Percentiles rank a stretch among this genome's conserved stretches.
phyloP scores from a whole-genome alignment of 2,888 invertebrate species.

The Platycheirus albimanus region DNA sequence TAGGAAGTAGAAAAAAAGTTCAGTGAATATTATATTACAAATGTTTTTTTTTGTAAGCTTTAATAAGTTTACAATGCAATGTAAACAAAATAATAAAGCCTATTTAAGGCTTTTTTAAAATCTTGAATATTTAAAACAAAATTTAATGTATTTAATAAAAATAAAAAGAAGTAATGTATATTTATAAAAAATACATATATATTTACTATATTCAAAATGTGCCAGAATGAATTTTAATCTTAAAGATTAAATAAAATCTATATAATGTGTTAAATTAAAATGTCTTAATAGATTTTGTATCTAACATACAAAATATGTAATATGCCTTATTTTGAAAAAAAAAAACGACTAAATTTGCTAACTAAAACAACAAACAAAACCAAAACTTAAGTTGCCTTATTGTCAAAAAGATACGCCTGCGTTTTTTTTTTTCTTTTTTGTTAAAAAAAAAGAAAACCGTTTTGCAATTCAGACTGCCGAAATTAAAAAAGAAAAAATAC shows the following conservation, averaged over 20 bases:
- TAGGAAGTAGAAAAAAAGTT: constrained; percentile 10
- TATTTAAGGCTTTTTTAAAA: constrained; percentile 7
- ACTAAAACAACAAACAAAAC: constrained; percentile 30
- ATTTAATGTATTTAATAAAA: constrained; percentile 7
- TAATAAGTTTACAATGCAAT: constrained; percentile 19
- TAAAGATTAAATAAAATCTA: constrained; percentile 59
- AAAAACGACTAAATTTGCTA: constrained; percentile 45
- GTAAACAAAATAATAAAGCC: constrained; percentile 7
- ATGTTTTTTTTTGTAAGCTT: constrained; percentile 21
- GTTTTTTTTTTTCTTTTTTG: constrained; percentile 2
- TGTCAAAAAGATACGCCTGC: constrained; percentile 44
- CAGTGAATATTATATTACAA: constrained; percentile 23
- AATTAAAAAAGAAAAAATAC: constrained; percentile 11
- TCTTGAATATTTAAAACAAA: constrained; percentile 13
- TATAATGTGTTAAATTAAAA: constrained; percentile 31
- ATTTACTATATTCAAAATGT: constrained; percentile 72
- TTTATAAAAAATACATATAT: constrained; percentile 38
- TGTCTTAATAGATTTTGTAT: constrained; percentile 9
- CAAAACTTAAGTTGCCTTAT: constrained; percentile 68
- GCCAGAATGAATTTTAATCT: constrained; percentile 72
- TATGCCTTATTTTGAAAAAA: constrained; percentile 66
- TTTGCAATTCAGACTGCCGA: constrained; percentile 57
- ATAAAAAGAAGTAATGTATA: constrained; percentile 18
- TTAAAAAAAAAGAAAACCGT: constrained; percentile 12
- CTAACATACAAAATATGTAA: constrained; percentile 15